Base-by-base conservation (phyloP, 2,888 invertebrate genomes). In the Galeruca laticollis region DNA sequence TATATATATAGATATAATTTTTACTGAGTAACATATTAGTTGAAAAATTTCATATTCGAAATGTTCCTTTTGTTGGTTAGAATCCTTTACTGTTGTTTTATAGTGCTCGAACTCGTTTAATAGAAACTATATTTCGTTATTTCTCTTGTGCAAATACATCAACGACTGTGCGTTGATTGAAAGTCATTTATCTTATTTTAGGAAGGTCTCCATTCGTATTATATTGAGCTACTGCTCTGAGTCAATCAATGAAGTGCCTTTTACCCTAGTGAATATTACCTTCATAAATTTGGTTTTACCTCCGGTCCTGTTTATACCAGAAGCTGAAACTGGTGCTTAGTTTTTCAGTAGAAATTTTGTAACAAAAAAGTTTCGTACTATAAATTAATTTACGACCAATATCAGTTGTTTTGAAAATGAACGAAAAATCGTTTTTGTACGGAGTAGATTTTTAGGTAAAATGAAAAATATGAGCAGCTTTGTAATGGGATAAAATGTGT, bases 221-320 rank as follows among this genome's bases (percentile, higher is more conserved):
- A 69, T 69, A 69, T 63, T 13, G 63, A 69, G 63, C 63, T 51
- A 57, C 47, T 69, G 49, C 60, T 69, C 59, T 13, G 35, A 63
- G 56, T 62, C 49, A 69, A 69, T 69, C 69, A 63, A 59, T 69
- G 63, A 69, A 57, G 61, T 62, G 63, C 59, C 68, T 69, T 69
- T 69, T 63, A 57, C 60, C 63, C 59, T 21, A 63, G 52, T 37
- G 62, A 63, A 63, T 68, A 61, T 69, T 60, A 51, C 66, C 66
- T 59, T 60, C 59, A 66, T 66, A 66, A 59, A 66, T 66, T 66
- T 37, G 51, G 21, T 33, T 51, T 60, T 51, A 26, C 51, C 66
- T 66, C 59, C 57, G 13, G 21, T 11, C 37, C 65, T 51, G 59
- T 60, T 51, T 66, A 66, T 66, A 33, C 47, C 47, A 47, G 31